A percentile compares a stretch with the other conserved stretches of the same genome.
phyloP scores from a whole-genome alignment of 2,888 invertebrate genomes.

The Liopterus haemorrhoidalis region DNA sequence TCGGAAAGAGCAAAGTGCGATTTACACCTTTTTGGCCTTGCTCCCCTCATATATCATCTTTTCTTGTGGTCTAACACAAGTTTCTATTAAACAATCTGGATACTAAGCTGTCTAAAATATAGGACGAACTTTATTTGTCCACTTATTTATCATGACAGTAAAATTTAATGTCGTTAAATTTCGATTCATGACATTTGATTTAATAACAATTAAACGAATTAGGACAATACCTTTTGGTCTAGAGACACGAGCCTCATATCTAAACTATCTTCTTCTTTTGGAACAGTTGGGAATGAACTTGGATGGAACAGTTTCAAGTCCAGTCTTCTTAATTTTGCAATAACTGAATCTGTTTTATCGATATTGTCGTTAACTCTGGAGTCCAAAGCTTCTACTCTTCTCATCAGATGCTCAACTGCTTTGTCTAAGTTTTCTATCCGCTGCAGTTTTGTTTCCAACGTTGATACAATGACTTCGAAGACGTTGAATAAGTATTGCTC shows the following conservation, averaged over 20 bases:
- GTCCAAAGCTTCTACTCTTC: slow-evolving; percentile 76
- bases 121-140: too few species aligned
- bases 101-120: too few species aligned
- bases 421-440: slow-evolving; percentile 82
- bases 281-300: slow-evolving; percentile 6
- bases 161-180: too few species aligned
- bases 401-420: slow-evolving; percentile 80
- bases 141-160: too few species aligned
- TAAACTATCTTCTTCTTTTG: slow-evolving; percentile 48
- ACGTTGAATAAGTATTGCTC: slow-evolving; percentile 84
- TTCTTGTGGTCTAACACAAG: too few species aligned
- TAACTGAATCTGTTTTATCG: slow-evolving; percentile 76
- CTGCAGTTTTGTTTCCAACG: slow-evolving; percentile 79
- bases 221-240: slow-evolving; percentile 78
- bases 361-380: slow-evolving; percentile 77
- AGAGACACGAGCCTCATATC: slow-evolving; percentile 64
- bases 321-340: slow-evolving; percentile 66
- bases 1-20: too few species aligned
- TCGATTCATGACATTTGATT: too few species aligned
- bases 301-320: slow-evolving; percentile 67
- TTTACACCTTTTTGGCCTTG: too few species aligned
- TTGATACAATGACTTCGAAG: slow-evolving; percentile 84
- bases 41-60: too few species aligned
- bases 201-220: too few species aligned
- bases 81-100: too few species aligned